Percentiles rank a stretch among this genome's conserved stretches.
Conservation (phyloP, 2,888 invertebrate genomes). For the Choristoneura rosaceana region DNA sequence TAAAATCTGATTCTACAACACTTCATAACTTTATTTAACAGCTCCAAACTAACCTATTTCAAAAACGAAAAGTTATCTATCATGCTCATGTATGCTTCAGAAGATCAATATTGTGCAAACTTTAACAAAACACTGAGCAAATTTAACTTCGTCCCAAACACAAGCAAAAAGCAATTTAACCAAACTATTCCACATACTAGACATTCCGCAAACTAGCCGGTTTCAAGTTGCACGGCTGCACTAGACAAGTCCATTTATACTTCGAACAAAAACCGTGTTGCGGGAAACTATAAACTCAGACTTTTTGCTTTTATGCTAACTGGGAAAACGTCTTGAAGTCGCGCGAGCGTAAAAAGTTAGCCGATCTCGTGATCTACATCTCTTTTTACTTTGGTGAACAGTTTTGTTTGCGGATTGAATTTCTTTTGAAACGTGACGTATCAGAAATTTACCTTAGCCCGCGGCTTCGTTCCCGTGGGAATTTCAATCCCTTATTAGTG, state of each 20-base stretch:
- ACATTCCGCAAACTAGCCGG: conserved; percentile 36
- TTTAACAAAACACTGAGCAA: conserved; percentile 8
- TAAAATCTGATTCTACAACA: no score
- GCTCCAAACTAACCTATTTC: no score
- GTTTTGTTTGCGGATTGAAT: background rate
- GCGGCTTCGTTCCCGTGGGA: no score
- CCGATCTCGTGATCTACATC: conserved; percentile 5
- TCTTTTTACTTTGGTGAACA: background rate
- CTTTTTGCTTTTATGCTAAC: conserved; percentile 29
- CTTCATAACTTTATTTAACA: no score
- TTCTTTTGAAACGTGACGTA: background rate
- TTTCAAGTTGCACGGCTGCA: conserved; percentile 44
- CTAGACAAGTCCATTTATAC: conserved; percentile 46
- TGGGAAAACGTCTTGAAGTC: conserved; percentile 8
- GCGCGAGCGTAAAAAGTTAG: background rate
- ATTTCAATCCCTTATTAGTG: no score
- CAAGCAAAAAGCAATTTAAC: conserved; percentile 11
- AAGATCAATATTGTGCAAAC: conserved; percentile 8
- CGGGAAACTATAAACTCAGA: conserved; percentile 34
- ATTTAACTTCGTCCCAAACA: conserved; percentile 5
- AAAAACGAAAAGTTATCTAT: background rate
- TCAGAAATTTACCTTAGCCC: no score
- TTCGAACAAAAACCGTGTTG: conserved; percentile 42
- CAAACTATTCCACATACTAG: conserved; percentile 3
- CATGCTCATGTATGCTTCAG: background rate